These are phyloP conservation scores for Agrochola litura DNA, from an alignment of 2,888 invertebrate species.

Conservation along the genomic window DNA sequence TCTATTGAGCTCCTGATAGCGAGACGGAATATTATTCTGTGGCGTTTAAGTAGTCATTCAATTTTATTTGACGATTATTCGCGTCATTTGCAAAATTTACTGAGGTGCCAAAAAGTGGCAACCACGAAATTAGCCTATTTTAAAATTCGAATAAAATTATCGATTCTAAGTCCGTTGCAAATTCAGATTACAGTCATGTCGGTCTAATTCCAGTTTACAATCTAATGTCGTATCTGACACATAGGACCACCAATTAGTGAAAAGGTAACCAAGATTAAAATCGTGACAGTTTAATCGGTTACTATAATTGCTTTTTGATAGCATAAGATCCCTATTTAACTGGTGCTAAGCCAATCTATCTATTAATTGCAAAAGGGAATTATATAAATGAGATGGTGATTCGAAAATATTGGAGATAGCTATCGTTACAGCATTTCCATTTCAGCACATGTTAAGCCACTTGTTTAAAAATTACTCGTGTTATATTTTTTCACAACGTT, in stretches of 20 bases:
- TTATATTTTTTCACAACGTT: neutral
- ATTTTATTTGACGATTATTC: neutral
- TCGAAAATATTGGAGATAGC: slow-evolving; percentile 7
- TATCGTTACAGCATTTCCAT: neutral
- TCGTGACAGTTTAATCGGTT: slow-evolving; percentile 18
- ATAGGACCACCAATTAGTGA: slow-evolving; percentile 12
- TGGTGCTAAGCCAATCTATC: slow-evolving; percentile 6
- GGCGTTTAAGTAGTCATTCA: too few species aligned
- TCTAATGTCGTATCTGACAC: neutral
- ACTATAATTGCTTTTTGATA: slow-evolving; percentile 34
- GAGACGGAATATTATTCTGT: neutral
- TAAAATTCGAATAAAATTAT: neutral
- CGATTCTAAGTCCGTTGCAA: neutral
- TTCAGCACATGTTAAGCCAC: neutral
- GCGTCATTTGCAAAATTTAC: neutral
- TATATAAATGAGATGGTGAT: neutral
- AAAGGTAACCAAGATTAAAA: neutral
- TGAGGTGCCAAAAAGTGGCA: neutral
- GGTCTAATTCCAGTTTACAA: neutral
- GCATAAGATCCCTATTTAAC: slow-evolving; percentile 13
- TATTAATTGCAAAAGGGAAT: slow-evolving; percentile 32
- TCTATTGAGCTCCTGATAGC: neutral
- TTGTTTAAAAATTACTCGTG: neutral
- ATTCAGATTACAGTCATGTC: slow-evolving; percentile 1
- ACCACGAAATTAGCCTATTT: neutral